Conservation (phyloP, 1,140 invertebrate species). For the Trissolcus basalis region DNA sequence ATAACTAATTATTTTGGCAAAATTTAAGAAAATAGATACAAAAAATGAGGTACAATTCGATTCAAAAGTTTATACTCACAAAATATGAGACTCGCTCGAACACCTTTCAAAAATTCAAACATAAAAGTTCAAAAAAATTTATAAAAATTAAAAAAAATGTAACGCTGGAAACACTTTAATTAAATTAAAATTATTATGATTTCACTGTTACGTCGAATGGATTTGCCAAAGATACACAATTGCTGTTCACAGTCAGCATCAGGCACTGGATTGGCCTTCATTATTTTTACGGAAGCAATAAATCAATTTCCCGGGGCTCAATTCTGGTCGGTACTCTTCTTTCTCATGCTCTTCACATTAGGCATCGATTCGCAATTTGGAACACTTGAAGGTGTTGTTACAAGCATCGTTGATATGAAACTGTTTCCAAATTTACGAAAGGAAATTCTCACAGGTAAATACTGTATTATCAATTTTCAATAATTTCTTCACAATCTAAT, state of each 20-base stretch:
- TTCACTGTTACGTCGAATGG: too few relatives aligned
- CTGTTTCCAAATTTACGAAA: constrained; percentile 94
- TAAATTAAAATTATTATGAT: too few relatives aligned
- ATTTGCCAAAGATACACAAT: too few relatives aligned
- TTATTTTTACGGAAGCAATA: constrained; percentile 97
- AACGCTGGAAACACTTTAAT: not conserved
- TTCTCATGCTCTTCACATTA: constrained; percentile 95
- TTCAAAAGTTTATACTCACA: too few relatives aligned
- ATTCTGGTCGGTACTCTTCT: constrained; percentile 95
- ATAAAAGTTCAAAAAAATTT: too few relatives aligned
- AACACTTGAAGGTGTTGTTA: constrained; percentile 95
- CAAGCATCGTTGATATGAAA: constrained; percentile 96
- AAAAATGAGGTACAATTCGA: too few relatives aligned
- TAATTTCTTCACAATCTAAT: constrained; percentile 5
- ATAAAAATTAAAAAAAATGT: too few relatives aligned
- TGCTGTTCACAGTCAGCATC: constrained; percentile 89
- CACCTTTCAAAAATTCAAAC: too few relatives aligned
- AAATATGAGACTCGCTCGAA: too few relatives aligned
- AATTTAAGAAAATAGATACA: too few relatives aligned
- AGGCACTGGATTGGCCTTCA: constrained; percentile 94
- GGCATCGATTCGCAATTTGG: constrained; percentile 98
- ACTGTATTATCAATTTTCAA: not conserved
- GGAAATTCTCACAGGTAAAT: constrained; percentile 89
- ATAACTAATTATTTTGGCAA: too few relatives aligned
- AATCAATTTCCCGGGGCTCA: constrained; percentile 96